These are phyloP conservation scores for Syndactyla subalaris DNA, from an alignment of 2,797 vertebrate species.

Conservation along the genomic window DNA sequence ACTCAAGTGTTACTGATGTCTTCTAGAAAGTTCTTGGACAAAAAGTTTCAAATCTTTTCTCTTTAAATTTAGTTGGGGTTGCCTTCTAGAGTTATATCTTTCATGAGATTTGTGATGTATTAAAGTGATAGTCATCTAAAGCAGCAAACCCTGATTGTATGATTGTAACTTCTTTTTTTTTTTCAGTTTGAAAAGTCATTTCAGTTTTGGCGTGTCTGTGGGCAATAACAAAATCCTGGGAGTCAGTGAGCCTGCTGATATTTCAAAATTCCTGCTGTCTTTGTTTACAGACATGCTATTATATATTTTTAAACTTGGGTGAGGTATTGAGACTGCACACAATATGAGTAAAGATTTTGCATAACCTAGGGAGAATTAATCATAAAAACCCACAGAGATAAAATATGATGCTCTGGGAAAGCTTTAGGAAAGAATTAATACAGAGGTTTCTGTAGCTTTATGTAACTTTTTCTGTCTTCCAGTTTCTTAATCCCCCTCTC, in stretches of 20 bases:
- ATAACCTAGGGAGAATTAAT: slow-evolving; percentile 1
- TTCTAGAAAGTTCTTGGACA: not conserved
- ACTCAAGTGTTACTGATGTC: not conserved
- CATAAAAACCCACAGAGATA: not conserved
- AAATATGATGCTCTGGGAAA: not conserved
- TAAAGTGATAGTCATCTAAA: not conserved
- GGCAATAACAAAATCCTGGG: not conserved
- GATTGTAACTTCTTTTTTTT: not conserved
- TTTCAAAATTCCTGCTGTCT: slow-evolving; percentile 19
- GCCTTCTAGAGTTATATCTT: not conserved
- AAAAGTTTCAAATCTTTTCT: not conserved
- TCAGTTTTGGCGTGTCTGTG: not conserved
- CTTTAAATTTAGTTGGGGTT: not conserved
- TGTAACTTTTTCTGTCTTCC: not conserved
- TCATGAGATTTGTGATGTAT: not conserved
- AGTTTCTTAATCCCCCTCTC: not conserved
- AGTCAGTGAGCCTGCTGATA: not conserved
- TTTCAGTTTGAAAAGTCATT: not conserved
- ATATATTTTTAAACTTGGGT: not conserved
- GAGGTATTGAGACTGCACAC: not conserved
- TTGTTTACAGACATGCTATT: slow-evolving; percentile 17
- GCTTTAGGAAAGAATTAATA: not conserved
- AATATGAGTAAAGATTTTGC: not conserved
- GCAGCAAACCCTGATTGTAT: not conserved
- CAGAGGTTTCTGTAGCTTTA: not conserved